Evolutionary conservation across 2,888 invertebrate species (phyloP).

Genomic region (Conistra vaccinii): DNA sequence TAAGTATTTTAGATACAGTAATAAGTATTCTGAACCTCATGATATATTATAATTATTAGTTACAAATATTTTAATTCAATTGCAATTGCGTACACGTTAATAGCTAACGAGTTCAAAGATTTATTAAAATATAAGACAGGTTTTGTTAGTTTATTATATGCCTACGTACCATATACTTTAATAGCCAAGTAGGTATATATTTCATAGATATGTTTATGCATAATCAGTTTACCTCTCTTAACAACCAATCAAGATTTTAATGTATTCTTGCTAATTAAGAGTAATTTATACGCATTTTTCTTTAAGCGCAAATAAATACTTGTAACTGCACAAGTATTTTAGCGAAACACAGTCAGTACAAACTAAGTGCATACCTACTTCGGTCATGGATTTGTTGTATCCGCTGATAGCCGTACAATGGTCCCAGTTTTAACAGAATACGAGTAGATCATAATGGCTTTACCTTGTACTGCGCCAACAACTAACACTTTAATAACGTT

Average conservation of each 20-base stretch:
- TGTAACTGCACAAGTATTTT: slow-evolving; percentile 30
- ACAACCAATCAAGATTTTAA: slow-evolving; percentile 58
- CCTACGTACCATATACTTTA: slow-evolving; percentile 34
- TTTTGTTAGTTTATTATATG: slow-evolving; percentile 32
- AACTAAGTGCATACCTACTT: slow-evolving; percentile 70
- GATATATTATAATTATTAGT: slow-evolving; percentile 18
- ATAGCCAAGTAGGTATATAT: slow-evolving; percentile 22
- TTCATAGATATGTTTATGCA: slow-evolving; percentile 41
- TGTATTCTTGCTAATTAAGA: slow-evolving; percentile 60
- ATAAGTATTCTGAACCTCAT: slow-evolving; percentile 7
- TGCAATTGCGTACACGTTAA: slow-evolving; percentile 30
- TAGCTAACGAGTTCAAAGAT: slow-evolving; percentile 32
- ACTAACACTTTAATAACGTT: slow-evolving; percentile 77
- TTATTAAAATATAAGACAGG: slow-evolving; percentile 42
- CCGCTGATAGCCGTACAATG: slow-evolving; percentile 77
- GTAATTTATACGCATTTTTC: slow-evolving; percentile 54
- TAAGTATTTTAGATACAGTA: background rate
- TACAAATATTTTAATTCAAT: slow-evolving; percentile 38
- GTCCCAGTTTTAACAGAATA: slow-evolving; percentile 85
- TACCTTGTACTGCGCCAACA: slow-evolving; percentile 86
- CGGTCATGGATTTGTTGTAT: slow-evolving; percentile 74
- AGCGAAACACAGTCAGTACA: slow-evolving; percentile 48
- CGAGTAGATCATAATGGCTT: slow-evolving; percentile 85
- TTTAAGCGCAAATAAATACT: slow-evolving; percentile 27
- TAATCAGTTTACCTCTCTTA: slow-evolving; percentile 47